Conservation (phyloP, 2,888 invertebrate species). For the Caenorhabditis angaria region DNA sequence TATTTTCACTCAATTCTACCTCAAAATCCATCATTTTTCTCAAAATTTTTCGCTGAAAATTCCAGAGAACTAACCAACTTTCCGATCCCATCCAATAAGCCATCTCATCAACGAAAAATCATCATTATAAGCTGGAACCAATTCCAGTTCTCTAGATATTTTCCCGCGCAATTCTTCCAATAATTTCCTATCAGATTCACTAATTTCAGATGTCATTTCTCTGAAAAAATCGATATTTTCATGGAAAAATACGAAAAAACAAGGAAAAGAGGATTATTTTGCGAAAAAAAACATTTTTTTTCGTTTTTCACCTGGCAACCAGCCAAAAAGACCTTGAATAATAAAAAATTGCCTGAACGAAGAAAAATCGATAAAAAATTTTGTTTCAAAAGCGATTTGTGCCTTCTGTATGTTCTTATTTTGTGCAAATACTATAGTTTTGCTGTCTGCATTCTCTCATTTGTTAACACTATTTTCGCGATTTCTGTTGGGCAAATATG, state of each 20-base stretch:
- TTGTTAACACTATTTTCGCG: no score
- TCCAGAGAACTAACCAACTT: constrained; percentile 49
- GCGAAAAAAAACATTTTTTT: not conserved
- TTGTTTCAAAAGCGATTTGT: not conserved
- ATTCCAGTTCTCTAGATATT: constrained; percentile 49
- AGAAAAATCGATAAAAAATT: not conserved
- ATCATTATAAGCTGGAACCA: constrained; percentile 62
- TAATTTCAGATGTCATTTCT: constrained; percentile 7
- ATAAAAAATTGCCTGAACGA: not conserved
- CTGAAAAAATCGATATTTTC: not conserved
- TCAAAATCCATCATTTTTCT: no score
- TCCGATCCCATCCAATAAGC: constrained; percentile 68
- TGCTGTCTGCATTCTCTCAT: no score
- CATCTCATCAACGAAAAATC: constrained; percentile 63
- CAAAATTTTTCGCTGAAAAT: not conserved
- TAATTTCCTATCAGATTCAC: constrained; percentile 35
- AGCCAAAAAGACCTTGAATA: constrained; percentile 5
- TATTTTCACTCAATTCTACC: no score
- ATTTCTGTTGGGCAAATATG: no score
- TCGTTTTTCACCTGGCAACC: not conserved
- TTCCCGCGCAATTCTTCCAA: constrained; percentile 35
- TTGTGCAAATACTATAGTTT: no score
- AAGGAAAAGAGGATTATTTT: no score
- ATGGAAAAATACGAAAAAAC: no score
- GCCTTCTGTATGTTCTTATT: not conserved